Evolutionary conservation across 2,797 vertebrate species (phyloP).

Genomic region (Loriculus beryllinus): DNA sequence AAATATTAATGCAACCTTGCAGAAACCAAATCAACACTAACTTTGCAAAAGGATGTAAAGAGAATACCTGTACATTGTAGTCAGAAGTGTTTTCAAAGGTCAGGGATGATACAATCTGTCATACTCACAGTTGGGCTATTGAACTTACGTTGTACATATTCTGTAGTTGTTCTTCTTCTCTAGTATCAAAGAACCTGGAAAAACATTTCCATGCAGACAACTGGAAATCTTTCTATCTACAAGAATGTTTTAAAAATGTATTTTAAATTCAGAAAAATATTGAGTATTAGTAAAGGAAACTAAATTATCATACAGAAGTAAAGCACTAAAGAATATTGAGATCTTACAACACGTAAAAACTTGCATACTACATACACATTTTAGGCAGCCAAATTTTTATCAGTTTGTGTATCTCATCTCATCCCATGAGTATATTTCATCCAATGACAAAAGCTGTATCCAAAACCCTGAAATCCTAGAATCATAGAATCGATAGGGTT

Average conservation of each 20-base stretch:
- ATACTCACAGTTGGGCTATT: neutral
- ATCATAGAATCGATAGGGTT: no score
- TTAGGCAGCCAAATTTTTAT: neutral
- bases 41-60: neutral
- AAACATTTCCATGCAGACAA: neutral
- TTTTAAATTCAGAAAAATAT: neutral
- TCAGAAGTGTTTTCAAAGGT: neutral
- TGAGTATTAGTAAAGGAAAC: neutral
- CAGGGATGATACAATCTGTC: neutral
- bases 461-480: neutral
- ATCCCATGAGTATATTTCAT: neutral
- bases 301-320: neutral
- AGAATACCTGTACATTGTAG: neutral
- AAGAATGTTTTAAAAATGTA: neutral
- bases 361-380: accelerated
- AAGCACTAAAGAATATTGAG: neutral
- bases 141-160: neutral
- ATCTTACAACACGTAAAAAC: neutral
- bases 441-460: neutral
- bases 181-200: neutral
- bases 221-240: neutral
- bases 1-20: neutral
- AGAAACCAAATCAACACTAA: neutral
- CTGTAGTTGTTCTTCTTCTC: neutral
- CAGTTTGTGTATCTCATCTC: neutral